Percentiles rank a stretch among this genome's conserved stretches.
Evolutionary conservation across 2,113 vertebrate species (phyloP).

Genomic region (Pyrgilauda ruficollis): DNA sequence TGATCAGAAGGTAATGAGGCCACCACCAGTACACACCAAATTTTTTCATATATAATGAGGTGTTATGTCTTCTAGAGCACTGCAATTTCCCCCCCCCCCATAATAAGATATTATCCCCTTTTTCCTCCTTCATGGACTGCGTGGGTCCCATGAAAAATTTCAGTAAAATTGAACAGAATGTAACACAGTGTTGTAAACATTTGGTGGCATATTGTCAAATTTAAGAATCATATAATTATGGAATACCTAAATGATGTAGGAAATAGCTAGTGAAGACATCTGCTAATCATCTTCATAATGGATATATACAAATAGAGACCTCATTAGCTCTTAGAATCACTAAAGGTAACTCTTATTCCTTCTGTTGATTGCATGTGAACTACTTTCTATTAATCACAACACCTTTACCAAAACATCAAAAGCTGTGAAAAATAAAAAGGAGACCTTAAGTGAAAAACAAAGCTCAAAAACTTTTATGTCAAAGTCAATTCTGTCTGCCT

Average conservation of each 20-base stretch:
- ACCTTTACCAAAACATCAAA: not conserved
- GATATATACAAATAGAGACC: not conserved
- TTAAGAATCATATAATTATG: not conserved
- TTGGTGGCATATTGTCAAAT: not conserved
- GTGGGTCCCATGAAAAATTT: not conserved
- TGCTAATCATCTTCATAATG: not conserved
- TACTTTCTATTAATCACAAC: not conserved
- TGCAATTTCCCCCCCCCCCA: not conserved
- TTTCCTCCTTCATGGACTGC: not conserved
- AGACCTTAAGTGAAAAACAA: not conserved
- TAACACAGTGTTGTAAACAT: not conserved
- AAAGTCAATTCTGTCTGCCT: not conserved
- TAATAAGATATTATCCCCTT: not conserved
- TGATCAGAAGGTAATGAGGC: not conserved
- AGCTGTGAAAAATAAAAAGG: not conserved
- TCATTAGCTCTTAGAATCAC: not conserved
- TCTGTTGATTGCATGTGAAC: not conserved
- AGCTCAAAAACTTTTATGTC: not conserved
- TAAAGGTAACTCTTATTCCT: not conserved
- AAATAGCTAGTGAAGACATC: not conserved
- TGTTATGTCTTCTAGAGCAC: not conserved
- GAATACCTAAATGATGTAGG: not conserved
- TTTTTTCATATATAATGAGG: not conserved
- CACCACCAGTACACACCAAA: not conserved
- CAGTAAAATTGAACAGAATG: not conserved